A percentile compares a stretch with the other conserved stretches of the same genome.
These are phyloP conservation scores for Cynopterus sphinx DNA, from an alignment of 2,797 vertebrate genomes.

Conservation along the genomic window DNA sequence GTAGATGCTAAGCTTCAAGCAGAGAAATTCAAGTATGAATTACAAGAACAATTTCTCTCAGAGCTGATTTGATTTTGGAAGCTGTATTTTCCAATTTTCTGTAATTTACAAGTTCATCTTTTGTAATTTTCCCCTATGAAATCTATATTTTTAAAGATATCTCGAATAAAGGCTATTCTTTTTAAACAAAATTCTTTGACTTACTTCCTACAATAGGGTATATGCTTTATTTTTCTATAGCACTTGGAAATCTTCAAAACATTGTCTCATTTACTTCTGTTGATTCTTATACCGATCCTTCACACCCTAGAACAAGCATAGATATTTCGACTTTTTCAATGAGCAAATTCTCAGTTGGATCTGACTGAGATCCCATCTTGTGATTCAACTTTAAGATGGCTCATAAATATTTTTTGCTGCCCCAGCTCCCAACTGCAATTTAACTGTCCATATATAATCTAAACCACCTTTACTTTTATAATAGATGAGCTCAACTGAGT, in stretches of 20 bases:
- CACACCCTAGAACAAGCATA: background rate
- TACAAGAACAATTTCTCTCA: background rate
- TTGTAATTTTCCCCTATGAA: background rate
- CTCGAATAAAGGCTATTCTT: background rate
- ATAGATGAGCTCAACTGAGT: background rate
- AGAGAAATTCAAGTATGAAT: background rate
- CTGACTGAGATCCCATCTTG: background rate
- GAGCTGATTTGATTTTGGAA: background rate
- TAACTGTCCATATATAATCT: background rate
- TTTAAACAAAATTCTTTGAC: background rate
- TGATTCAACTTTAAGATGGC: background rate
- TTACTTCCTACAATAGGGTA: background rate
- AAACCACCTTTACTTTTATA: background rate
- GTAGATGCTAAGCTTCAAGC: background rate
- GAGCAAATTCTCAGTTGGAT: background rate
- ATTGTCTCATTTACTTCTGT: background rate
- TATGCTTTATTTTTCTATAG: background rate
- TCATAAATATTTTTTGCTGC: background rate
- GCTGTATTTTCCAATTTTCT: background rate
- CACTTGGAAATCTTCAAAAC: background rate
- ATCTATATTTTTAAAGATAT: background rate
- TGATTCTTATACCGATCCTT: background rate
- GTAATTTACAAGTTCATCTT: background rate
- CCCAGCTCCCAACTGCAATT: background rate
- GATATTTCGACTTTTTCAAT: background rate